Evolutionary conservation across 2,888 invertebrate genomes (phyloP), one percentile per base, ranked within the genome.

Genomic region (Andrena flavipes): DNA sequence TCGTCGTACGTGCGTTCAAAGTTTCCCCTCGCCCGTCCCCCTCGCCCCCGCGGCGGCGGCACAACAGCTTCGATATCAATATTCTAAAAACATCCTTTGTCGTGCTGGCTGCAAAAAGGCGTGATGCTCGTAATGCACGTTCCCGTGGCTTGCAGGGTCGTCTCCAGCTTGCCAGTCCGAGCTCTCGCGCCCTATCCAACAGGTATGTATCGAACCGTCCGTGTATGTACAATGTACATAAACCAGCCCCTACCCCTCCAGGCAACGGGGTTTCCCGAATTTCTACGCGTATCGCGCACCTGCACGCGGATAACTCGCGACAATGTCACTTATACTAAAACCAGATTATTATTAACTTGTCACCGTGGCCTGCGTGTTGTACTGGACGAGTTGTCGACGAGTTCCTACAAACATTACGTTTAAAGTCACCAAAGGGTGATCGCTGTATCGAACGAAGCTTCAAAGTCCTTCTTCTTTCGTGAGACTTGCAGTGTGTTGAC

Each of bases 31-130:
- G 42, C 23, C 20, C 85, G 69, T 84, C 78, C 76, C 51, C 13
- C 10, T 33, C 29, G 49, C 23, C 60, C 6, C 51, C 42, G n/a
- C 29, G 56, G 26, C 82, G 68, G 70, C 77, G 74, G 89, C 77
- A 59, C 79, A 70, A 78, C 88, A 85, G 88, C 90, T 91, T 92
- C 93, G 92, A 92, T 93, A 93, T 92, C 93, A 93, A 93, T 93
- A 93, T 94, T 92, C 92, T 93, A 93, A 93, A 93, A 93, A 92
- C 92, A 86, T 91, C 90, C 92, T 93, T 93, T 93, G 93, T 93
- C 91, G 89, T 84, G 83, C 74, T 42, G 88, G 86, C 56, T 84
- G 91, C 89, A 90, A 92, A 93, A 92, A 92, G 91, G 90, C 91
- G 86, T 88, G 65, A 87, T 89, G 84, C 84, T 76, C 56, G 77